Percentiles rank a stretch among this genome's conserved stretches.
These are phyloP conservation scores for Rana temporaria DNA, from an alignment of 2,113 vertebrate species.

Conservation along the genomic window DNA sequence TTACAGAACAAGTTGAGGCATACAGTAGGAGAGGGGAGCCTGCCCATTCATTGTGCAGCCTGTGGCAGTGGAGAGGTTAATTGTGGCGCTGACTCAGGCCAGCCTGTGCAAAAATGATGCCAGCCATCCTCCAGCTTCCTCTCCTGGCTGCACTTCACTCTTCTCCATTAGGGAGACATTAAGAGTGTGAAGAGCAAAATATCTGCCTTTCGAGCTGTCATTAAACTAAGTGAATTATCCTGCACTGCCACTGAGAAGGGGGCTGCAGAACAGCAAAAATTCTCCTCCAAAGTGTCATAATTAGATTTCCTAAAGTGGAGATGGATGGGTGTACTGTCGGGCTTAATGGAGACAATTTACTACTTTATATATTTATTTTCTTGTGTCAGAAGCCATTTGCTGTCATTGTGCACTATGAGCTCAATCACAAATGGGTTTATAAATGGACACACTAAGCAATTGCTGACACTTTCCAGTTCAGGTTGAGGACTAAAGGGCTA, in stretches of 20 bases:
- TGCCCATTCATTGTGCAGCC: too few relatives aligned
- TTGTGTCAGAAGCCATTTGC: slow-evolving; percentile 11
- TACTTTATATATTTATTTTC: background rate
- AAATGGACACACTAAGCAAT: background rate
- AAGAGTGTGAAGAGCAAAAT: slow-evolving; percentile 54
- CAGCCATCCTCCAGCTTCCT: slow-evolving; percentile 52
- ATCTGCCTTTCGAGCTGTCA: slow-evolving; percentile 19
- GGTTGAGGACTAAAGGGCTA: too few relatives aligned
- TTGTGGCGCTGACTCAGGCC: background rate
- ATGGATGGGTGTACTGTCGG: slow-evolving; percentile 30
- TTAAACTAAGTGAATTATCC: slow-evolving; percentile 19
- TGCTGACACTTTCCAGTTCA: background rate
- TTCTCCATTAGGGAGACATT: slow-evolving; percentile 54
- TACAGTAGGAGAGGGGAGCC: too few relatives aligned
- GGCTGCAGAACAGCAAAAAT: slow-evolving; percentile 32
- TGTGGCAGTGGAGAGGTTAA: background rate
- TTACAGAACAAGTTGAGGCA: too few relatives aligned
- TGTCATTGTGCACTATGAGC: slow-evolving; percentile 22
- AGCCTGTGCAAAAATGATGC: background rate
- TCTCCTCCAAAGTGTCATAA: slow-evolving; percentile 49
- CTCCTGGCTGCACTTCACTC: slow-evolving; percentile 47
- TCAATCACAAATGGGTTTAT: background rate
- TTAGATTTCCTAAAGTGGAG: slow-evolving; percentile 51
- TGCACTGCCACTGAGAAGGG: background rate
- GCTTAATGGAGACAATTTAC: slow-evolving; percentile 45